Conservation (phyloP, 2,888 invertebrate genomes). For the Apamea crenata region DNA sequence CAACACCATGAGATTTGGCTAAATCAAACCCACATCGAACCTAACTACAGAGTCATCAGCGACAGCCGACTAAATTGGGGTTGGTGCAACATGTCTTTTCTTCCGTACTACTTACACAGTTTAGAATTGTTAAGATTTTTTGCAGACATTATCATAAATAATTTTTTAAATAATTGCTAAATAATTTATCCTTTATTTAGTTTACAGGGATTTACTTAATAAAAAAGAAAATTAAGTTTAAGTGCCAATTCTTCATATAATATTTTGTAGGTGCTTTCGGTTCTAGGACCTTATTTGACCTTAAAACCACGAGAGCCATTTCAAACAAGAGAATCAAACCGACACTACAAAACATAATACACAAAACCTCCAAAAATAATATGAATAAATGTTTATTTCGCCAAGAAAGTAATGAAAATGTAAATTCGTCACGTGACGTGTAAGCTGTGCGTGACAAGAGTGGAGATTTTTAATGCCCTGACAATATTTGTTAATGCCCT, state of each 20-base stretch:
- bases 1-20: not conserved
- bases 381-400: slow-evolving; percentile 64
- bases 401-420: slow-evolving; percentile 71
- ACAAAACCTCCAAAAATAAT: slow-evolving; percentile 12
- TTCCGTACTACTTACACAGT: no score
- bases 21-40: not conserved
- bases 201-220: not conserved
- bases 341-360: not conserved
- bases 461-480: slow-evolving; percentile 51
- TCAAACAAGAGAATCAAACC: not conserved
- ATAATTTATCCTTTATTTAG: no score
- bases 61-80: no score
- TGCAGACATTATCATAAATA: no score
- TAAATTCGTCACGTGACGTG: slow-evolving; percentile 69
- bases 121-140: not conserved
- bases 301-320: not conserved
- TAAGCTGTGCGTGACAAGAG: slow-evolving; percentile 61
- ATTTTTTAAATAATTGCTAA: no score
- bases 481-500: slow-evolving; percentile 42
- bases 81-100: no score
- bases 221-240: not conserved
- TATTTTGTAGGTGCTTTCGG: not conserved
- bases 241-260: not conserved
- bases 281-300: not conserved
- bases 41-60: not conserved